phyloP scores from a whole-genome alignment of 2,113 vertebrate genomes.

The Scalopus aquaticus region DNA sequence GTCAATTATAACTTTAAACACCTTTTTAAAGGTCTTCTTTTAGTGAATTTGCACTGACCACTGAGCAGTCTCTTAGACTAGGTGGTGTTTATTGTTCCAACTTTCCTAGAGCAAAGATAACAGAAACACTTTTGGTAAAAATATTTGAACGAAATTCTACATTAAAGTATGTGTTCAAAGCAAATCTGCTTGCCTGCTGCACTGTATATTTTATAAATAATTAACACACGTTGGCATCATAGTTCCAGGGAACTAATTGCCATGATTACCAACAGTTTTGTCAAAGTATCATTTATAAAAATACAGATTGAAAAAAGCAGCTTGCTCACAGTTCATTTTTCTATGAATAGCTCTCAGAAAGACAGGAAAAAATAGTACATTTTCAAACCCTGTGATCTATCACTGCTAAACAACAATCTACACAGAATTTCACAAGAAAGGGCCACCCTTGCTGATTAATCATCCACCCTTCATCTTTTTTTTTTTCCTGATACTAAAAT shows the following conservation, averaged over 20 bases:
- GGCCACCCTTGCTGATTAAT: not conserved
- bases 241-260: constrained; percentile 21
- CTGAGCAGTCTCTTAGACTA: not conserved
- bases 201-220: constrained; percentile 38
- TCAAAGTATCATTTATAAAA: not conserved
- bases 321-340: not conserved
- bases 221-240: not conserved
- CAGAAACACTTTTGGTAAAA: not conserved
- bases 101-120: not conserved
- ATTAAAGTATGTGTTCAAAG: not conserved
- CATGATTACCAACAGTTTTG: not conserved
- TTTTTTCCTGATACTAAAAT: not conserved
- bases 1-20: not conserved
- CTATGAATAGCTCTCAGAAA: not conserved
- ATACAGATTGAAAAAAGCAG: not conserved
- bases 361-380: not conserved
- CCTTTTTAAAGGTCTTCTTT: too few relatives aligned
- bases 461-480: not conserved
- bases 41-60: not conserved
- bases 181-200: not conserved
- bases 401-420: not conserved
- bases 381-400: not conserved
- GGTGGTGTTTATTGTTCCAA: not conserved
- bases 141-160: not conserved
- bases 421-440: not conserved